Evolutionary conservation across 1,140 invertebrate species (phyloP).

Genomic region (Aradophagus sp.): DNA sequence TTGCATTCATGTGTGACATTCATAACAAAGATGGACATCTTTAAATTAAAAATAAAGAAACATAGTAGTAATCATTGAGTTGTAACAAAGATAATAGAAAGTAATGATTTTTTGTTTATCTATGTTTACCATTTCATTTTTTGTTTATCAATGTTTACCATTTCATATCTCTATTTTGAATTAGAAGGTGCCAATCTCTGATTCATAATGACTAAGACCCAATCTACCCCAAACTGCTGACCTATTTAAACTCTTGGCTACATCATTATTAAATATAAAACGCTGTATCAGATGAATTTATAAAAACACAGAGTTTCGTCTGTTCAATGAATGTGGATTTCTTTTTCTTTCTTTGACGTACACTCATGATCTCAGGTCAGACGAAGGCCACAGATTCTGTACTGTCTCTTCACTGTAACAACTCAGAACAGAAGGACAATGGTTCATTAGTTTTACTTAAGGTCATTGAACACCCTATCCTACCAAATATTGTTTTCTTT

Average conservation of each 20-base stretch:
- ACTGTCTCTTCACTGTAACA: slow-evolving; percentile 76
- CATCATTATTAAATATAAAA: slow-evolving; percentile 67
- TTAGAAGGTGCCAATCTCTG: too few relatives aligned
- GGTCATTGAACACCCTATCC: slow-evolving; percentile 68
- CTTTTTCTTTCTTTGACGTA: slow-evolving; percentile 74
- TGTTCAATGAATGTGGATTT: slow-evolving; percentile 73
- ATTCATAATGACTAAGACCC: slow-evolving; percentile 59
- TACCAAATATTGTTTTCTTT: slow-evolving; percentile 49
- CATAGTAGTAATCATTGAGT: too few relatives aligned
- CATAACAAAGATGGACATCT: too few relatives aligned
- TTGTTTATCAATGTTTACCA: too few relatives aligned
- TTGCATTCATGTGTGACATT: too few relatives aligned
- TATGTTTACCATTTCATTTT: too few relatives aligned
- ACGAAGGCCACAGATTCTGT: slow-evolving; percentile 76
- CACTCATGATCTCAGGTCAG: slow-evolving; percentile 75
- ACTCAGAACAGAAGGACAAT: slow-evolving; percentile 77
- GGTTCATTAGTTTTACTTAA: slow-evolving; percentile 75
- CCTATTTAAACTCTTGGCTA: slow-evolving; percentile 70
- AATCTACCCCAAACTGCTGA: slow-evolving; percentile 73
- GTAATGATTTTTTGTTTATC: too few relatives aligned
- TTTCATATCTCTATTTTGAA: too few relatives aligned
- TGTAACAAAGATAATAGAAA: too few relatives aligned
- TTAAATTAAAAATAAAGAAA: too few relatives aligned
- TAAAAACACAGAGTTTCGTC: slow-evolving; percentile 71
- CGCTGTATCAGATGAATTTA: slow-evolving; percentile 69